Evolutionary conservation across 2,113 vertebrate genomes (phyloP), one percentile per base, ranked within the genome.

Genomic region (Eptatretus burgeri): DNA sequence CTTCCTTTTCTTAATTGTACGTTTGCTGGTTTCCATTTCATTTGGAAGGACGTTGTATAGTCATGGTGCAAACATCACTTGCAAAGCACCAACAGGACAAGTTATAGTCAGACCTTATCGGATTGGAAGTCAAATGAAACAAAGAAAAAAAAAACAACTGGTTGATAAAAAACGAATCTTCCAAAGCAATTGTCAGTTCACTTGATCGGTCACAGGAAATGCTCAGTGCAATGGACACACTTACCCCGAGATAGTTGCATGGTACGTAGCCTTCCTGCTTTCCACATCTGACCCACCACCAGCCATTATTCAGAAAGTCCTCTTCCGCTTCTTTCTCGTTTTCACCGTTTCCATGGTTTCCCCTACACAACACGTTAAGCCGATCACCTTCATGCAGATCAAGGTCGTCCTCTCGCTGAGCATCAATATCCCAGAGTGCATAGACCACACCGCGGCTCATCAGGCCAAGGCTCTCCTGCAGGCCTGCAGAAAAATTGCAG

Each of bases 401-500:
- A 62, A 93, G 77, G 67, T 98, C 91, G 1, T 98, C 91, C 0
- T 77, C 74, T 2, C 80, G 78, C 69, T 84, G 81, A 49, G 76
- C 70, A 9, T 74, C 74, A 2, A 84, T 88, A 68, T 94, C 85
- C 91, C 91, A 98, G 27, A 96, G 79, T 0, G 78, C 81, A 2
- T 94, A 98, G 63, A 98, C 82, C 68, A 96, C 78, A 1, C 86
- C 86, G 66, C 85, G 80, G 73, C 95, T 95, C 91, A 98, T 98
- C 68, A 93, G 93, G 19, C 91, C 91, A 89, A 96, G 94, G 69
- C 94, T 98, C 76, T 98, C 89, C 75, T 98, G 91, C 11, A 98
- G 87, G 14, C 91, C 91, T 95, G 67, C 11, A 49, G 27, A 7
- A 41, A 41, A 41, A 41, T 41, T 41, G 7, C 27, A 7, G 27